A percentile compares a stretch with the other conserved stretches of the same genome.
These are phyloP conservation scores for Amphiprion ocellaris DNA, from an alignment of 2,113 vertebrate genomes.

Conservation along the genomic window DNA sequence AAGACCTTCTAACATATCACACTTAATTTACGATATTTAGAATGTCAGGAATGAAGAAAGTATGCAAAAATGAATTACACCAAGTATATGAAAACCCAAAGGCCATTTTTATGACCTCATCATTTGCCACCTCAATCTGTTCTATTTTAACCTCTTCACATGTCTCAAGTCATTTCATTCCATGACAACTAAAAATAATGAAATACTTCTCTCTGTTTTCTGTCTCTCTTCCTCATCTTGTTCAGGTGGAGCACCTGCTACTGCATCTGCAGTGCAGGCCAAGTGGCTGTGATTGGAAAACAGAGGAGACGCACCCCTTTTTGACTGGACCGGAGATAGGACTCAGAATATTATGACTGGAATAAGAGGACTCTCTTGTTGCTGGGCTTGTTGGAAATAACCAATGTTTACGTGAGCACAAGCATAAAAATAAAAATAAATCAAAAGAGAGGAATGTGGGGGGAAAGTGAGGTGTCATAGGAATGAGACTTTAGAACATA, in stretches of 20 bases:
- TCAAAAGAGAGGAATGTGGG: not conserved
- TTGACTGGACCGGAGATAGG: conserved; percentile 29
- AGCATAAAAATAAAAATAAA: conserved; percentile 14
- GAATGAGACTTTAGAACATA: not conserved
- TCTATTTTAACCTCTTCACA: not conserved
- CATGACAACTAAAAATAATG: not conserved
- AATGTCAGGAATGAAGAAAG: too few relatives aligned
- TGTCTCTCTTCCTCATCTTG: conserved; percentile 11
- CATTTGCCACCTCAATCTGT: conserved; percentile 8
- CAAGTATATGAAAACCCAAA: conserved; percentile 3
- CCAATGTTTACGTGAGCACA: conserved; percentile 23
- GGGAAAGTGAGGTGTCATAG: not conserved
- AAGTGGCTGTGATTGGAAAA: conserved; percentile 35
- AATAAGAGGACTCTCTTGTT: conserved; percentile 29
- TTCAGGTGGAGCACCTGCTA: conserved; percentile 52
- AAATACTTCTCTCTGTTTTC: conserved; percentile 20
- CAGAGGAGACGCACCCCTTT: conserved; percentile 11
- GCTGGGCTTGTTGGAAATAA: conserved; percentile 33
- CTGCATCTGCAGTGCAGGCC: conserved; percentile 55
- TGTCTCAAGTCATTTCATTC: not conserved
- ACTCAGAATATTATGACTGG: conserved; percentile 37
- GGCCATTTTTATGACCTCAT: conserved; percentile 12
- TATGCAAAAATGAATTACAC: conserved; percentile 10
- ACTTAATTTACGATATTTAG: too few relatives aligned
- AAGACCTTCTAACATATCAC: too few relatives aligned